These are phyloP conservation scores for Scrobipalpa costella DNA, from an alignment of 2,888 invertebrate genomes.

Conservation along the genomic window DNA sequence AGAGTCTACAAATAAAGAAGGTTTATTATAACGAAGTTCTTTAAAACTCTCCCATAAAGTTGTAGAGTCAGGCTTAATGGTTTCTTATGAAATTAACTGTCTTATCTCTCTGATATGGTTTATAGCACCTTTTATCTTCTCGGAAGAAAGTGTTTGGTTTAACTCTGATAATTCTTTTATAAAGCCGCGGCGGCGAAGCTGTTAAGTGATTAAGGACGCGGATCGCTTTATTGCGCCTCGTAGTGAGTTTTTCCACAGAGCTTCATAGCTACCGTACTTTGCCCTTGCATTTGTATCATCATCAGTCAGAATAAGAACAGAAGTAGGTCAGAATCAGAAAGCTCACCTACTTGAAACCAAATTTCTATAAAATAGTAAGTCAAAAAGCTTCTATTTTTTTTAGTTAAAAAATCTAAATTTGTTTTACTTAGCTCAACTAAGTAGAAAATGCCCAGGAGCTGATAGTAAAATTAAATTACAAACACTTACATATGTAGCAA, in stretches of 20 bases:
- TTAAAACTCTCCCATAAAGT: not conserved
- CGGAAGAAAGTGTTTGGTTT: slow-evolving; percentile 17
- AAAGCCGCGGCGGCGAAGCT: slow-evolving; percentile 5
- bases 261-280: not conserved
- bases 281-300: too few species aligned
- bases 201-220: slow-evolving; percentile 4
- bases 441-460: too few species aligned
- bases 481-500: too few species aligned
- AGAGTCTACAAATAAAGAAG: too few species aligned
- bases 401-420: too few species aligned
- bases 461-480: too few species aligned
- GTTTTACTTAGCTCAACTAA: too few species aligned
- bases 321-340: too few species aligned
- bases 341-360: too few species aligned
- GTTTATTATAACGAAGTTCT: not conserved
- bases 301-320: too few species aligned
- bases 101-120: slow-evolving; percentile 19
- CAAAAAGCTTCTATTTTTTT: too few species aligned
- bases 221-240: slow-evolving; percentile 12
- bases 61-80: not conserved
- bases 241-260: not conserved
- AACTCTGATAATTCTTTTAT: not conserved
- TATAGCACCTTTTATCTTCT: slow-evolving; percentile 18
- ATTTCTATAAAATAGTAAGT: too few species aligned
- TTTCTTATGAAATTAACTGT: slow-evolving; percentile 14